Evolutionary conservation across 2,888 invertebrate genomes (phyloP).

Genomic region (Endomychus coccineus): DNA sequence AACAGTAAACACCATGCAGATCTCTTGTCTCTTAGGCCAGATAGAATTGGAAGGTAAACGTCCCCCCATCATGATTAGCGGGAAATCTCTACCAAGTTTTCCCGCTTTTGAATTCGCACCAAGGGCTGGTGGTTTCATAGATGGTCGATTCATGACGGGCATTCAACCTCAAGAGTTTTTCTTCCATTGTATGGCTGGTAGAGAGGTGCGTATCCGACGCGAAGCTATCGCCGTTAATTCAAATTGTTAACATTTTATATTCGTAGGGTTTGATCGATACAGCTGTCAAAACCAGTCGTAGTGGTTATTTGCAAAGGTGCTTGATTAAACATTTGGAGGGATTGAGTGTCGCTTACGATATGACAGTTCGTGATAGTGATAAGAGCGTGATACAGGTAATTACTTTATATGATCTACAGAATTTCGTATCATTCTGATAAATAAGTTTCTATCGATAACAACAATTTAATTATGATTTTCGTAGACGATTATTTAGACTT

Average conservation of each 20-base stretch:
- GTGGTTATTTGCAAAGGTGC: slow-evolving; percentile 96
- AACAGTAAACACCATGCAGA: slow-evolving; percentile 96
- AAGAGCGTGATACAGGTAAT: slow-evolving; percentile 78
- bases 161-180: slow-evolving; percentile 97
- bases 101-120: slow-evolving; percentile 80
- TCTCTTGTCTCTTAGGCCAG: slow-evolving; percentile 94
- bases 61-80: slow-evolving; percentile 91
- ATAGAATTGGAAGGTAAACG: slow-evolving; percentile 97
- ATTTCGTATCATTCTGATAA: no score
- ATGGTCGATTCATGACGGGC: slow-evolving; percentile 96
- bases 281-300: slow-evolving; percentile 97
- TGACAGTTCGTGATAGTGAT: slow-evolving; percentile 93
- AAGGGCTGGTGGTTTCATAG: slow-evolving; percentile 92
- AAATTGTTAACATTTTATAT: slow-evolving; percentile 5
- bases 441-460: no score
- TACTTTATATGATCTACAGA: slow-evolving; percentile 3
- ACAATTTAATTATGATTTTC: no score
- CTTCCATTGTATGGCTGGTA: slow-evolving; percentile 99
- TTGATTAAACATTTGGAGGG: slow-evolving; percentile 97
- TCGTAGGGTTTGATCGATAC: slow-evolving; percentile 92
- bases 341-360: slow-evolving; percentile 83
- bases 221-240: no score
- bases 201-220: no score
- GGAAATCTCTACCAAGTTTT: slow-evolving; percentile 89
- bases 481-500: no score